phyloP scores from a whole-genome alignment of 2,797 vertebrate species.

The Cyclura pinguis region DNA sequence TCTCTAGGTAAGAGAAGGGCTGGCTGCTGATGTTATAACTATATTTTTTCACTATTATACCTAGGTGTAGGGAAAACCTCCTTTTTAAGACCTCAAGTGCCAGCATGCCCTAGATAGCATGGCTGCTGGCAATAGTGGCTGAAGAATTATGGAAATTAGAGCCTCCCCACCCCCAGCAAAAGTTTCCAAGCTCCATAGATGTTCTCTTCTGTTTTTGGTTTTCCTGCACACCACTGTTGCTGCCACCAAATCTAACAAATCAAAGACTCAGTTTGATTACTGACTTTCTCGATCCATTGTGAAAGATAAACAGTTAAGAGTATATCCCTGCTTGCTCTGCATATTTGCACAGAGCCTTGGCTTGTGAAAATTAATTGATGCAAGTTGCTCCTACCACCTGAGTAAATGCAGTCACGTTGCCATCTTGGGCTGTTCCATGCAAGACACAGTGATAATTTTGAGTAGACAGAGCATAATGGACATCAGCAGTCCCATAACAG shows the following conservation, averaged over 20 bases:
- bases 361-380: background rate
- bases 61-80: too few species aligned
- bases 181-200: too few species aligned
- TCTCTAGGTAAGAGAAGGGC: constrained; percentile 18
- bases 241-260: background rate
- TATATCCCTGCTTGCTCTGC: background rate
- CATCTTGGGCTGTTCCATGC: background rate
- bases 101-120: too few species aligned
- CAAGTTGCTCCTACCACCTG: background rate
- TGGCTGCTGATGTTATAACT: background rate
- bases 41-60: background rate
- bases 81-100: background rate
- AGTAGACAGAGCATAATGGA: background rate
- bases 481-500: background rate
- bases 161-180: too few species aligned
- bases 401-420: background rate
- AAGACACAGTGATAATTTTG: background rate
- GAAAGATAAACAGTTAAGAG: background rate
- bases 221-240: background rate
- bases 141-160: too few species aligned
- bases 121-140: too few species aligned
- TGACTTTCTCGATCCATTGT: background rate
- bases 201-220: background rate
- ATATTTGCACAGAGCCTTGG: background rate
- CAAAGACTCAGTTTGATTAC: background rate